Base-by-base conservation (phyloP, 2,888 invertebrate genomes). In the Scelioninae gen. 2 region DNA sequence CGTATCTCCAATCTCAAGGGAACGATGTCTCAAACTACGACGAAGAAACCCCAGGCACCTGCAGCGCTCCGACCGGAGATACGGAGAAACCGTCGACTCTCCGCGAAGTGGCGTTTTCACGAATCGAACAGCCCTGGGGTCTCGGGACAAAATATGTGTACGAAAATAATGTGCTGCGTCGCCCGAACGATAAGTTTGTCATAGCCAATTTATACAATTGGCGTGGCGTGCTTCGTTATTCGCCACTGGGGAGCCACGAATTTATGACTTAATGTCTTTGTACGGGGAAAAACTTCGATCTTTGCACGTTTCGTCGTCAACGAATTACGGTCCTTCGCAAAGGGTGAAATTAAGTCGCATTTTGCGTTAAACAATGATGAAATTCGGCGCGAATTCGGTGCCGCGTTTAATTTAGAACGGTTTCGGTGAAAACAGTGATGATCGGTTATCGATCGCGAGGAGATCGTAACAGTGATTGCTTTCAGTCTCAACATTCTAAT, bases 151-250 rank as follows among this genome's bases (percentile, higher is more conserved):
- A 65, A 77, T 71, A 75, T 76, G 76, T 74, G 73, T 65, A 68
- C 73, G 74, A 73, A 77, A 78, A 77, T 76, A 78, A 78, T 77
- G 78, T 75, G 76, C 63, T 75, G 73, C 78, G 71, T 71, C 68
- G 74, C 39, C 55, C 31, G 43, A 50, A 81, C 82, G 82, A 85
- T 85, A 85, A 86, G 80, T 85, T 86, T 86, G 85, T 86, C 86
- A 84, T 83, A 83, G 83, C 79, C 85, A 85, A 86, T 86, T 85
- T 85, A 81, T 83, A 84, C 84, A 83, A 85, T 85, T 85, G 85
- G 81, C 78, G 78, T 76, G 77, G 75, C 75, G 77, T 77, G 75
- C 71, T 78, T 74, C 75, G 80, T 77, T 80, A 85, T 85, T 84
- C 71, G 82, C 77, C 85, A 81, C 83, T 79, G 75, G 85, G 85